These are phyloP conservation scores for Otus sunia DNA, from an alignment of 2,113 vertebrate species.

Conservation along the genomic window DNA sequence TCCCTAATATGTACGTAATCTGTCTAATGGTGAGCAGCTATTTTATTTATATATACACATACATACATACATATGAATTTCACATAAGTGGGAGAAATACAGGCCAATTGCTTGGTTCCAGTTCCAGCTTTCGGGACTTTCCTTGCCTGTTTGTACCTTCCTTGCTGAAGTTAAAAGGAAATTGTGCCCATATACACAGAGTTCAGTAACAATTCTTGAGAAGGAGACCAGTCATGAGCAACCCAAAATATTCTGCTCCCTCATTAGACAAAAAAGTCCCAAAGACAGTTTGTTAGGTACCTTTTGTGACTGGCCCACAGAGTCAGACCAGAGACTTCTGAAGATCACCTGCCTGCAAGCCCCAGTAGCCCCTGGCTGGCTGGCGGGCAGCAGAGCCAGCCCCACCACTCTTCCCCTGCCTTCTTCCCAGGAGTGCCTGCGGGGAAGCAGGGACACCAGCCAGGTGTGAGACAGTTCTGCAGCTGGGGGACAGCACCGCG, in stretches of 20 bases:
- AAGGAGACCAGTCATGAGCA: not conserved
- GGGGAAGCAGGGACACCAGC: not conserved
- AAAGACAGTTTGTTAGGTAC: not conserved
- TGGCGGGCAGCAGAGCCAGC: not conserved
- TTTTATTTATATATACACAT: not conserved
- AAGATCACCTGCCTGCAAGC: not conserved
- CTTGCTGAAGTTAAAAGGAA: not conserved
- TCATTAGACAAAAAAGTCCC: not conserved
- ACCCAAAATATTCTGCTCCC: not conserved
- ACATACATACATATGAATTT: not conserved
- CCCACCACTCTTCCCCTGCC: not conserved
- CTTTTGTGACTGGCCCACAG: not conserved
- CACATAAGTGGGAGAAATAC: not conserved
- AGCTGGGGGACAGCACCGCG: accelerated
- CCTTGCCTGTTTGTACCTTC: not conserved
- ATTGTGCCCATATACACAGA: not conserved
- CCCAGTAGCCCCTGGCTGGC: not conserved
- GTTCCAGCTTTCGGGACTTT: not conserved
- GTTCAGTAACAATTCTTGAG: not conserved
- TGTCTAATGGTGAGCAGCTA: not conserved
- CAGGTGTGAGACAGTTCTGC: not conserved
- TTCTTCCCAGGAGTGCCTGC: not conserved
- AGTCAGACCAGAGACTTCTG: too few relatives aligned
- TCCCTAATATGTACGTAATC: not conserved
- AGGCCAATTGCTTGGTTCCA: not conserved